Conservation (phyloP, 2,113 vertebrate species). For the Cyprichromis sp. region DNA sequence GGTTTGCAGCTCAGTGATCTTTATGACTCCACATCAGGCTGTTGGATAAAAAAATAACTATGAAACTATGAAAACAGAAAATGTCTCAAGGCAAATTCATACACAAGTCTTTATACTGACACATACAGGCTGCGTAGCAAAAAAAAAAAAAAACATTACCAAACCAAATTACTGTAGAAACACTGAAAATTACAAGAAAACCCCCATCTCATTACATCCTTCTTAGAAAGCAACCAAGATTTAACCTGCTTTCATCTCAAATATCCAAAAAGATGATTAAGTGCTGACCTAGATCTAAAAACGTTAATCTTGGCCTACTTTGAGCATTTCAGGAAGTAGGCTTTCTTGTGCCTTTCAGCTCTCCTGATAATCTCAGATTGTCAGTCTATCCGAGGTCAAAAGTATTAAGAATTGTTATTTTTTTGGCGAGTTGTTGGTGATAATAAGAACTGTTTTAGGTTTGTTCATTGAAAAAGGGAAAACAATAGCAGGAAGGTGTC, state of each 20-base stretch:
- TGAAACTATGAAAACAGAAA: background rate
- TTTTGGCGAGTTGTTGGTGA: background rate
- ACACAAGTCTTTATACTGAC: background rate
- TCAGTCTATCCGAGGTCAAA: background rate
- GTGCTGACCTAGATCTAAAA: background rate
- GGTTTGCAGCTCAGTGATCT: background rate
- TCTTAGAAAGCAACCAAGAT: background rate
- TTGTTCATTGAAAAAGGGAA: background rate
- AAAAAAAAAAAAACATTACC: fast-evolving
- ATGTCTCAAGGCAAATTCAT: background rate
- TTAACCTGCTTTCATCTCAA: background rate
- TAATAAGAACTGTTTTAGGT: background rate
- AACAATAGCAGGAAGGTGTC: background rate
- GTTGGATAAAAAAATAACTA: fast-evolving
- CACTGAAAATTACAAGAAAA: background rate
- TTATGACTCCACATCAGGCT: fast-evolving
- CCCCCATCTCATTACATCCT: background rate
- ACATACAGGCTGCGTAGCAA: background rate
- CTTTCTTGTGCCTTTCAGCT: background rate
- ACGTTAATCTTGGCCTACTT: background rate
- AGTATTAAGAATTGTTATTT: background rate
- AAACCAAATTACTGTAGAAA: background rate
- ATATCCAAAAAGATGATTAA: background rate
- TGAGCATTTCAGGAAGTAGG: background rate
- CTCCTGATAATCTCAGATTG: background rate